Evolutionary conservation across 2,113 vertebrate genomes (phyloP).

Genomic region (Dunckerocampus dactyliophorus): DNA sequence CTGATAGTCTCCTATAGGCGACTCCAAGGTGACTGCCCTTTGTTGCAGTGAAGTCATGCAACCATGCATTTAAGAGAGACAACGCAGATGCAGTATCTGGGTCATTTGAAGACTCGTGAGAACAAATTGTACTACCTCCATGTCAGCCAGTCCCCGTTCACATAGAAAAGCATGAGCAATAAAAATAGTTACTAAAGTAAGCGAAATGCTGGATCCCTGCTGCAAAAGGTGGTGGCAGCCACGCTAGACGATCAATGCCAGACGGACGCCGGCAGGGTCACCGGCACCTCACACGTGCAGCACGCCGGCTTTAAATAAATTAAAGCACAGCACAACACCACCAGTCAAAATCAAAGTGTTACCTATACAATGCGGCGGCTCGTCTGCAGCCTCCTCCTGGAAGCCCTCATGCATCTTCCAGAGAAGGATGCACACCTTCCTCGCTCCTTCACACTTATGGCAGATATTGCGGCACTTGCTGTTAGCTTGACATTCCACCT

Average conservation of each 20-base stretch:
- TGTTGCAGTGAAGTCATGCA: too few species aligned
- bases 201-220: neutral
- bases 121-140: conserved; percentile 16
- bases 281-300: neutral
- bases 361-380: conserved; percentile 40
- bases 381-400: conserved; percentile 21
- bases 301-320: conserved; percentile 16
- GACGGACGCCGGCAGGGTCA: conserved; percentile 6
- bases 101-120: conserved; percentile 25
- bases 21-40: conserved; percentile 20
- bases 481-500: conserved; percentile 76
- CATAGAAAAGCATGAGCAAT: too few species aligned
- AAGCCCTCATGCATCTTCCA: conserved; percentile 46
- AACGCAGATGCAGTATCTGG: conserved; percentile 18
- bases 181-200: too few species aligned
- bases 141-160: neutral
- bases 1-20: neutral
- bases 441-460: conserved; percentile 53
- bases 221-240: neutral
- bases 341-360: conserved; percentile 23
- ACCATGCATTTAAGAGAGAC: neutral
- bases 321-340: conserved; percentile 15
- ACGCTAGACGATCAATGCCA: conserved; percentile 26
- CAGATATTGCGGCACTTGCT: conserved; percentile 79
- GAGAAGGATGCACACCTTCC: conserved; percentile 36